Base-by-base conservation (phyloP, 2,888 invertebrate genomes). In the Perdita meconis region DNA sequence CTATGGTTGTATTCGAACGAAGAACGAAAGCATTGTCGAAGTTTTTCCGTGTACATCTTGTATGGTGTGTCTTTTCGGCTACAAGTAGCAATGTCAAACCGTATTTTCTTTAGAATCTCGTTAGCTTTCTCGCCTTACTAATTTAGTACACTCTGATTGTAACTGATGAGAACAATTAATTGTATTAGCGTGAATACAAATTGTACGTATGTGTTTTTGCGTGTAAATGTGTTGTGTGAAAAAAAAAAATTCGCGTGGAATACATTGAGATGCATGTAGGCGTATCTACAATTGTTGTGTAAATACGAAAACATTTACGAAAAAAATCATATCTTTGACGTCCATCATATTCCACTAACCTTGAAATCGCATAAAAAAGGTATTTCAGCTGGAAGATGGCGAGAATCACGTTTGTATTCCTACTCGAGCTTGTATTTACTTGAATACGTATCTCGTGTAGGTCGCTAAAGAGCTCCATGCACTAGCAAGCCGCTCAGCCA, bases 211-310 rank as follows among this genome's bases (percentile, higher is more conserved):
- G 81, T 67, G 68, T 73, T 76, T 55, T 59, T 71, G 65, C 38
- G 60, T 70, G 71, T 71, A 78, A 64, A 81, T 53, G 64, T 66
- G 65, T 78, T 60, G 55, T 19, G 78, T 72, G 59, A 71, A n/a
- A n/a, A n/a, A n/a, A n/a, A n/a, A n/a, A n/a, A 30, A 74, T 74
- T 81, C 68, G 69, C 63, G 36, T 55, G 53, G 40, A 65, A 44
- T 63, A 51, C 61, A 64, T 53, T 22, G 67, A 70, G 81, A 76
- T 83, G 76, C 75, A 59, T 70, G 73, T 73, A 76, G 73, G 75
- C 53, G 72, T 76, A 78, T 67, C 71, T 56, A 70, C 56, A 50
- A 68, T 36, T 69, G 19, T 64, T 56, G 36, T 78, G 56, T 57
- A 65, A 69, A 74, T 74, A 66, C 19, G 34, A 51, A n/a, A 60